Evolutionary conservation across 2,113 vertebrate species (phyloP).

Genomic region (Onychostruthus taczanowskii): DNA sequence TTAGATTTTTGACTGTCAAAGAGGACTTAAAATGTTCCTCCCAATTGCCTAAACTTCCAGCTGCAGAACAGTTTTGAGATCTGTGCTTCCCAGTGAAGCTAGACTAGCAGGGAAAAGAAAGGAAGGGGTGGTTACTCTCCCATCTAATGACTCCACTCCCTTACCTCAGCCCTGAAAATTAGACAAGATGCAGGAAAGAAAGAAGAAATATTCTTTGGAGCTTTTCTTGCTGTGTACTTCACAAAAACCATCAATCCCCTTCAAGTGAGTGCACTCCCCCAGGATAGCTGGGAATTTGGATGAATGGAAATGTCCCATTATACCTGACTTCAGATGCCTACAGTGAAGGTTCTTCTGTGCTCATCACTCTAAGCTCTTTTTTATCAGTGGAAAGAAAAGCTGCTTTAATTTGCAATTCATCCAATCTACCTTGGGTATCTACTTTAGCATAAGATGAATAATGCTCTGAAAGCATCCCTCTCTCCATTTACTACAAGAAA

Average conservation of each 20-base stretch:
- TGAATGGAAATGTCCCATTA: not conserved
- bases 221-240: not conserved
- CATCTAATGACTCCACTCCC: not conserved
- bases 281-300: not conserved
- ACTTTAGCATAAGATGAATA: conserved; percentile 8
- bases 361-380: not conserved
- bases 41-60: not conserved
- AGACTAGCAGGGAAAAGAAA: not conserved
- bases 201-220: not conserved
- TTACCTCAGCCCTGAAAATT: not conserved
- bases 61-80: not conserved
- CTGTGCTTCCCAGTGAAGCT: not conserved
- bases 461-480: not conserved
- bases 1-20: not conserved
- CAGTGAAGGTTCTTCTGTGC: not conserved
- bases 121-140: not conserved
- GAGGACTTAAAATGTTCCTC: not conserved
- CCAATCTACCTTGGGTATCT: not conserved
- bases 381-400: not conserved
- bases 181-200: not conserved
- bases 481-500: not conserved
- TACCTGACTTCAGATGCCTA: not conserved
- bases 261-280: not conserved
- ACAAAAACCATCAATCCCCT: not conserved
- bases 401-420: conserved; percentile 2